These are phyloP conservation scores for Lasioglossum baleicum DNA, from an alignment of 1,140 invertebrate genomes.

Conservation along the genomic window DNA sequence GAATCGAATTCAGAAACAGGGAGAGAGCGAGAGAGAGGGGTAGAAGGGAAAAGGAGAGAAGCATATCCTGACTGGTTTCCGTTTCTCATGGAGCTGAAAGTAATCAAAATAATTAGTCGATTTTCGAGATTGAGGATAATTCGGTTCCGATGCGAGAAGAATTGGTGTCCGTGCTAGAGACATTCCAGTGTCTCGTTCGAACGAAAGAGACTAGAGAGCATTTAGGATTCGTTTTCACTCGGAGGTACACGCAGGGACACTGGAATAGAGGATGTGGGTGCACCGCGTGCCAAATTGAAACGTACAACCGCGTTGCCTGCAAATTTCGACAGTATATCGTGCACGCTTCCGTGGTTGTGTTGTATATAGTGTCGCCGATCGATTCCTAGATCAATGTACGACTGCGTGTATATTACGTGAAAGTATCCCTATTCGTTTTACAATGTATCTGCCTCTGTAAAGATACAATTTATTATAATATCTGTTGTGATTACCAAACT, in stretches of 20 bases:
- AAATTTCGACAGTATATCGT: conserved; percentile 42
- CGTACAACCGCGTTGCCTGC: conserved; percentile 60
- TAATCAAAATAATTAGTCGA: neutral
- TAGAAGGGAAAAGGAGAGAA: neutral
- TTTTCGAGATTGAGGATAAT: neutral
- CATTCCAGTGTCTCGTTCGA: conserved; percentile 44
- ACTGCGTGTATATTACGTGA: conserved; percentile 76
- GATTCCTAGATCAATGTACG: conserved; percentile 70
- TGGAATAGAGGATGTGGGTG: conserved; percentile 34
- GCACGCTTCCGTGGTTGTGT: conserved; percentile 63
- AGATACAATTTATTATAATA: conserved; percentile 78
- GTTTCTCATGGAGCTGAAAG: neutral
- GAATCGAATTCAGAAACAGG: conserved; percentile 15
- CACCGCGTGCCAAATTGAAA: conserved; percentile 70
- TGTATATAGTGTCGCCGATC: conserved; percentile 71
- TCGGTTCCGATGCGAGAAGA: neutral
- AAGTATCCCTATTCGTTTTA: conserved; percentile 74
- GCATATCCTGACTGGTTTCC: conserved; percentile 25
- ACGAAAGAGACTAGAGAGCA: conserved; percentile 24
- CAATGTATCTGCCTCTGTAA: conserved; percentile 77
- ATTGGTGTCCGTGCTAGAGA: conserved; percentile 13
- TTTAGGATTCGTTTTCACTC: conserved; percentile 20
- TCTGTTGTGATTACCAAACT: conserved; percentile 75
- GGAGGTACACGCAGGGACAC: conserved; percentile 24
- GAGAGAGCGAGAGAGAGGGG: neutral